Evolutionary conservation across 2,888 invertebrate genomes (phyloP).

Genomic region (Biston betularia): DNA sequence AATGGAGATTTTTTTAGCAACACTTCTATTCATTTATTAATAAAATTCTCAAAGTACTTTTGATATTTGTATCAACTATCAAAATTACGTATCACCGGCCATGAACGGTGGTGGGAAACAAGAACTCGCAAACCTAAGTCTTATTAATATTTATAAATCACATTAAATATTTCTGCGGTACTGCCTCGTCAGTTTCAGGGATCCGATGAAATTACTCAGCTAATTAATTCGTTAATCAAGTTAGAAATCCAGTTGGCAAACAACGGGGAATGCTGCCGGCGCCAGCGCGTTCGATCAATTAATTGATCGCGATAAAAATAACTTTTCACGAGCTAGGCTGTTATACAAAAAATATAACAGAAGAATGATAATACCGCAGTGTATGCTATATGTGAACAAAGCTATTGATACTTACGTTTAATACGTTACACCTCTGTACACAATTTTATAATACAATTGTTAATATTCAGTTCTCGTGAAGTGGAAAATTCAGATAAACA

Average conservation of each 20-base stretch:
- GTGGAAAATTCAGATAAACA: too few relatives aligned
- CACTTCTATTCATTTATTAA: too few relatives aligned
- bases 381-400: too few relatives aligned
- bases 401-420: too few relatives aligned
- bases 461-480: too few relatives aligned
- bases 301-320: constrained; percentile 50
- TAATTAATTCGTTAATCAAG: constrained; percentile 70
- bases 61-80: too few relatives aligned
- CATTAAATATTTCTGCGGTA: constrained; percentile 56
- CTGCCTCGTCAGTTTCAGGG: constrained; percentile 61
- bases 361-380: too few relatives aligned
- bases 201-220: constrained; percentile 58
- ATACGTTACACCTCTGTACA: too few relatives aligned
- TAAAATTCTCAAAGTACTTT: too few relatives aligned
- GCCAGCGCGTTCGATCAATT: constrained; percentile 44
- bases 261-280: constrained; percentile 55
- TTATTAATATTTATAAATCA: constrained; percentile 48
- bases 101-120: not conserved
- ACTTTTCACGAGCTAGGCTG: constrained; percentile 36
- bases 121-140: not conserved
- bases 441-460: too few relatives aligned
- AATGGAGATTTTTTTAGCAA: too few relatives aligned
- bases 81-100: too few relatives aligned
- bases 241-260: constrained; percentile 64
- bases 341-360: not conserved